Conservation (phyloP, 1,140 invertebrate species). For the Drosophila subpulchrella region DNA sequence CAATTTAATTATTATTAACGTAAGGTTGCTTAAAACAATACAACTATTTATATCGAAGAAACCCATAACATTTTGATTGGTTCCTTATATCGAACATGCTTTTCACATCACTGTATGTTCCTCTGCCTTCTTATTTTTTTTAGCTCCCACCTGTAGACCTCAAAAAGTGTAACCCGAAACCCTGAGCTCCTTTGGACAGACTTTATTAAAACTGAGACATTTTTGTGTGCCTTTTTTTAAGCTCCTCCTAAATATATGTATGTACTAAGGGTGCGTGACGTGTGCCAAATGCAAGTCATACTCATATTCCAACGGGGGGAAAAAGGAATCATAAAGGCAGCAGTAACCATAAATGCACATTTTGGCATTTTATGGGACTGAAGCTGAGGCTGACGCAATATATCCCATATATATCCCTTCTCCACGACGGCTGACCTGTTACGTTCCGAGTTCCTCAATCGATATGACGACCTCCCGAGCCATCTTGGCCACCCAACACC, state of each 20-base stretch:
- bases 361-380: slow-evolving; percentile 50
- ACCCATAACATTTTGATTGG: too few relatives aligned
- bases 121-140: neutral
- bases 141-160: slow-evolving; percentile 2
- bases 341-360: slow-evolving; percentile 57
- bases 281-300: slow-evolving; percentile 37
- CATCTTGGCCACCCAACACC: neutral
- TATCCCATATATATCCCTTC: slow-evolving; percentile 32
- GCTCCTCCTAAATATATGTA: neutral
- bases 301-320: slow-evolving; percentile 1
- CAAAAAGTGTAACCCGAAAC: neutral
- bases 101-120: neutral
- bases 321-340: slow-evolving; percentile 31
- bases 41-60: too few relatives aligned
- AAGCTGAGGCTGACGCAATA: slow-evolving; percentile 37
- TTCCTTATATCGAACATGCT: neutral
- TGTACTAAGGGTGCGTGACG: slow-evolving; percentile 29
- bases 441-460: slow-evolving; percentile 70
- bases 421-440: slow-evolving; percentile 60
- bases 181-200: neutral
- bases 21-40: too few relatives aligned
- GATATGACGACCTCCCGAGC: slow-evolving; percentile 49
- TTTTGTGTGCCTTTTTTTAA: neutral
- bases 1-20: too few relatives aligned
- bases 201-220: slow-evolving; percentile 6